Conservation (phyloP, 1,140 invertebrate genomes). For the Rhopalosiphum maidis region DNA sequence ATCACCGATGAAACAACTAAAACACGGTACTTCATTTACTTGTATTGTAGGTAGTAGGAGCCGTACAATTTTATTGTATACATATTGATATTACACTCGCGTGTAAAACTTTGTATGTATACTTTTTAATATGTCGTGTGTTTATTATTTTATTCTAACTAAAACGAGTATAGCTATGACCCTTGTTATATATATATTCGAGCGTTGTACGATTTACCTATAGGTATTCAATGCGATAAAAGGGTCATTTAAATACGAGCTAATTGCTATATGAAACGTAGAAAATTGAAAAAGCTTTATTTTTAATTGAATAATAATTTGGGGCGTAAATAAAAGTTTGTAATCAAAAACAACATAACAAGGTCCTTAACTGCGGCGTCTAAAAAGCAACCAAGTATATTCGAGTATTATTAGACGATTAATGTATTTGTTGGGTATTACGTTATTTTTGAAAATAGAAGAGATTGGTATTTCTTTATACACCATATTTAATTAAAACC, state of each 20-base stretch:
- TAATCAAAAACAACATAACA: background rate
- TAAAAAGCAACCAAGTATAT: background rate
- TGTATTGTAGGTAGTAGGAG: too few relatives aligned
- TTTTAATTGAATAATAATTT: background rate
- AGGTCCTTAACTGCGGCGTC: background rate
- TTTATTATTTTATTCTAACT: background rate
- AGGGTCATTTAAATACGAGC: background rate
- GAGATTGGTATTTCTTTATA: background rate
- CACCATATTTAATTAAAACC: background rate
- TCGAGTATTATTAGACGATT: background rate
- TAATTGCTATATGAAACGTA: background rate
- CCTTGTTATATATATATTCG: background rate
- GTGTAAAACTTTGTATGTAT: too few relatives aligned
- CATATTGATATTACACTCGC: too few relatives aligned
- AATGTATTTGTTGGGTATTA: background rate
- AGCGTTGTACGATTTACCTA: background rate
- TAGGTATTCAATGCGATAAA: background rate
- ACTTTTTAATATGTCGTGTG: too few relatives aligned
- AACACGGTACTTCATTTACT: too few relatives aligned
- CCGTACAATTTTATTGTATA: too few relatives aligned
- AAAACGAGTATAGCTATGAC: too few relatives aligned
- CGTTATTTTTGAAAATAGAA: background rate
- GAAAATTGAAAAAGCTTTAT: background rate
- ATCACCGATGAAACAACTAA: too few relatives aligned
- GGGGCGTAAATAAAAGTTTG: background rate